phyloP scores from a whole-genome alignment of 92 coral and sea anemone species.

The Umimayanthus kanabou region DNA sequence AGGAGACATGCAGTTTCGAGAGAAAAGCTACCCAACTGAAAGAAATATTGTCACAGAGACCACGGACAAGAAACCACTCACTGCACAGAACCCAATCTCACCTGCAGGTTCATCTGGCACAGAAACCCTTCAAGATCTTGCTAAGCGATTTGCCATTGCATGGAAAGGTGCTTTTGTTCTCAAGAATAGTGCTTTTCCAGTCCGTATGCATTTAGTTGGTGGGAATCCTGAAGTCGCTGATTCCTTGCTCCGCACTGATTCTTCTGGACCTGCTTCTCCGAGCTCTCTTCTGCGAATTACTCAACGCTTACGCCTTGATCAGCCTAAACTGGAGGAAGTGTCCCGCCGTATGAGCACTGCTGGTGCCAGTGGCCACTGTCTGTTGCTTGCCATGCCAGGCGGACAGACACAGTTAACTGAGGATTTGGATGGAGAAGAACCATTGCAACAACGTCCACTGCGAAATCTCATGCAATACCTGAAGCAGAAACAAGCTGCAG shows the following conservation, averaged over 20 bases:
- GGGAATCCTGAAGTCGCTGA: constrained; percentile 99
- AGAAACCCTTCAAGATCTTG: constrained; percentile 99
- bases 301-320: constrained; percentile 99
- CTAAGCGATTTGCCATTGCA: constrained; percentile 98
- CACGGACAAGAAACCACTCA: constrained; percentile 68
- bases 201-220: constrained; percentile 99
- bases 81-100: constrained; percentile 58
- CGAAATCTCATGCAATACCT: constrained; percentile 98
- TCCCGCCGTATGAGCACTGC: constrained; percentile 97
- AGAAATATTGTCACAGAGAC: constrained; percentile 59
- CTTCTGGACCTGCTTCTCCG: constrained; percentile 72
- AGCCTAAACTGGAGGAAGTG: constrained; percentile 99
- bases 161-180: constrained; percentile 98
- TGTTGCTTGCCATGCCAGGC: constrained; percentile 98
- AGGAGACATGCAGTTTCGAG: constrained; percentile 56
- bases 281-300: constrained; percentile 90
- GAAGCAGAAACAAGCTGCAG: constrained; percentile 99
- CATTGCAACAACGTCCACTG: constrained; percentile 96
- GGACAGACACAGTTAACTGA: constrained; percentile 87
- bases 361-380: constrained; percentile 97
- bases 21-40: constrained; percentile 64
- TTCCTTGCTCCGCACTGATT: constrained; percentile 87
- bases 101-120: constrained; percentile 62
- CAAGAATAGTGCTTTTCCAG: constrained; percentile 99
- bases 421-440: constrained; percentile 76